Evolutionary conservation across 2,888 invertebrate species (phyloP).

Genomic region (Nephrocerus scutellatus): DNA sequence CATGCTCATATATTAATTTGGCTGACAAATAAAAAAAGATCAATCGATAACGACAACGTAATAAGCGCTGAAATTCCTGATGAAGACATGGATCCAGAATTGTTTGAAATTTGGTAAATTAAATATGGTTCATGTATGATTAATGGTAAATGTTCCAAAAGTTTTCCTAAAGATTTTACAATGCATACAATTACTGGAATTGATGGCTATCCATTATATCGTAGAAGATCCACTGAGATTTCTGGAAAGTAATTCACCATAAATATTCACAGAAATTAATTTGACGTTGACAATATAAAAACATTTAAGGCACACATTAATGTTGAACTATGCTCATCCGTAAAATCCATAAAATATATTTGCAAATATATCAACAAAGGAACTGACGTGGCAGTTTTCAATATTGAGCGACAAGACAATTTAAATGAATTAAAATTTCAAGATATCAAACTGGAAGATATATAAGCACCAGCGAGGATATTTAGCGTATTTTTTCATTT

Average conservation of each 20-base stretch:
- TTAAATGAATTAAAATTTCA: background rate
- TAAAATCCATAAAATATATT: background rate
- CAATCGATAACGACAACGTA: background rate
- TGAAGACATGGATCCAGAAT: too few species aligned
- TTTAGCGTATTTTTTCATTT: background rate
- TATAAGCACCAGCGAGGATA: background rate
- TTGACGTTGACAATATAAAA: too few species aligned
- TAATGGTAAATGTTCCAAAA: too few species aligned
- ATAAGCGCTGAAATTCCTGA: too few species aligned
- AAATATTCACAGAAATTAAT: too few species aligned
- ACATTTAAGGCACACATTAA: slow-evolving; percentile 4
- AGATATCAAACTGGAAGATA: background rate
- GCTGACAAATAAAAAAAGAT: background rate
- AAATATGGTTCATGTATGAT: too few species aligned
- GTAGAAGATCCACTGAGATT: too few species aligned
- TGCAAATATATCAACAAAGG: background rate
- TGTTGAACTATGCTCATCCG: slow-evolving; percentile 4
- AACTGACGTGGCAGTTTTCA: background rate
- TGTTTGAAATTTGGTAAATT: too few species aligned
- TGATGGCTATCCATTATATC: too few species aligned
- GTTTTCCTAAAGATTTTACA: too few species aligned
- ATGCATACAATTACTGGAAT: too few species aligned
- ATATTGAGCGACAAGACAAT: background rate
- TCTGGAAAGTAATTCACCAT: too few species aligned
- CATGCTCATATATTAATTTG: slow-evolving; percentile 5